Evolutionary conservation across 2,888 invertebrate genomes (phyloP).

Genomic region (Miltochrista miniata): DNA sequence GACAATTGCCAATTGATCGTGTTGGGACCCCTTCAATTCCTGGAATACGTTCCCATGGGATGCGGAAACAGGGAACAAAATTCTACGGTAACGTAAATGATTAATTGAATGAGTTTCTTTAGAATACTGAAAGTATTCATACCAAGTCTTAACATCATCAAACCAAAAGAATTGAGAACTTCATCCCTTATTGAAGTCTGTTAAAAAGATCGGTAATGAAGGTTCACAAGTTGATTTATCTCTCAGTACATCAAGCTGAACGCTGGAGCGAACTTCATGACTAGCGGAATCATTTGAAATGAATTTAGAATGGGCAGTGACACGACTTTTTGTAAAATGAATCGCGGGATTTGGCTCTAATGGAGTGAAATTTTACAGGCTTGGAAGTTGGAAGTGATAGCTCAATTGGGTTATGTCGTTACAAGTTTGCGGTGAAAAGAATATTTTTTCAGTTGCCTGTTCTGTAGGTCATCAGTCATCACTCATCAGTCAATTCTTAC

Average conservation of each 20-base stretch:
- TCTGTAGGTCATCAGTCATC: no score
- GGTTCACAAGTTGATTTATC: conserved; percentile 15
- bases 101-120: no score
- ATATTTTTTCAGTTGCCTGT: conserved; percentile 10
- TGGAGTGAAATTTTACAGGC: conserved; percentile 22
- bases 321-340: conserved; percentile 34
- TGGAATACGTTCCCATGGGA: no score
- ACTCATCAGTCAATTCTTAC: no score
- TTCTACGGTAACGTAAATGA: no score
- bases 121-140: no score
- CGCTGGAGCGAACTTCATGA: conserved; percentile 21
- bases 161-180: no score
- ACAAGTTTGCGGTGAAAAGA: conserved; percentile 17
- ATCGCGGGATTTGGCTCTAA: conserved; percentile 15
- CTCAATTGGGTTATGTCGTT: conserved; percentile 18
- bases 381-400: background rate
- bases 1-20: no score
- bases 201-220: background rate
- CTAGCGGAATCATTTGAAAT: conserved; percentile 29
- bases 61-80: no score
- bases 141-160: no score
- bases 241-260: conserved; percentile 26
- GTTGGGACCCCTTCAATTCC: no score
- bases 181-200: background rate
- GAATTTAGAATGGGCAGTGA: conserved; percentile 34